Evolutionary conservation across 2,797 vertebrate genomes (phyloP), one percentile per base, ranked within the genome.

Genomic region (Parambassis ranga): DNA sequence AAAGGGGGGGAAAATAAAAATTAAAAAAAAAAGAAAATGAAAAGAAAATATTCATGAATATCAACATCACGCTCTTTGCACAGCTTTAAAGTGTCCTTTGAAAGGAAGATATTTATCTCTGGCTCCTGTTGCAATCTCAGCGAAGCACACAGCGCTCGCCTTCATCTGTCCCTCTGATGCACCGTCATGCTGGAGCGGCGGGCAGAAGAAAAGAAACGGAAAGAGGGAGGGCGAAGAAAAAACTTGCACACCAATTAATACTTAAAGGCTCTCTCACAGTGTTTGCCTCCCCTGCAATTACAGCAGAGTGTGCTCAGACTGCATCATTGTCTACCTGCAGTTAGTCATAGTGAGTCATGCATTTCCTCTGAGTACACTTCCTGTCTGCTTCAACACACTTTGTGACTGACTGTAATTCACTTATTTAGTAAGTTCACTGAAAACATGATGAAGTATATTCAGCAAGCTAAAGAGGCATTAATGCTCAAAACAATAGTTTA

Each of bases 11-110:
- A 26, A 0, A 19, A 30, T 37, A 37, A 8, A 69, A 46, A 57
- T n/a, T 68, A 32, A 68, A 75, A 67, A 65, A 42, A 58, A 59
- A 62, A 27, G 14, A 11, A 50, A 77, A 6, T 44, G 61, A 39
- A 82, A 55, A 71, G 28, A 61, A 38, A 28, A 32, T 62, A 74
- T 62, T 81, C 66, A 84, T 86, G 75, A 80, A 79, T 79, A 80
- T 75, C 67, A 75, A 55, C 53, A 62, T 50, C 22, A 15, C 20
- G 6, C 62, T 57, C 32, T 63, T 69, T 71, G 59, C 58, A 13
- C 10, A 5, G 60, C 65, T 84, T 72, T 83, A 73, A 86, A 78
- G 71, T 74, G 60, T 10, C 74, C 66, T 82, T 71, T 82, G 59
- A 79, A 72, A 69, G 44, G 14, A 35, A 56, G 61, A 59, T 70